Evolutionary conservation across 2,113 vertebrate genomes (phyloP).

Genomic region (Odontophorus gujanensis): DNA sequence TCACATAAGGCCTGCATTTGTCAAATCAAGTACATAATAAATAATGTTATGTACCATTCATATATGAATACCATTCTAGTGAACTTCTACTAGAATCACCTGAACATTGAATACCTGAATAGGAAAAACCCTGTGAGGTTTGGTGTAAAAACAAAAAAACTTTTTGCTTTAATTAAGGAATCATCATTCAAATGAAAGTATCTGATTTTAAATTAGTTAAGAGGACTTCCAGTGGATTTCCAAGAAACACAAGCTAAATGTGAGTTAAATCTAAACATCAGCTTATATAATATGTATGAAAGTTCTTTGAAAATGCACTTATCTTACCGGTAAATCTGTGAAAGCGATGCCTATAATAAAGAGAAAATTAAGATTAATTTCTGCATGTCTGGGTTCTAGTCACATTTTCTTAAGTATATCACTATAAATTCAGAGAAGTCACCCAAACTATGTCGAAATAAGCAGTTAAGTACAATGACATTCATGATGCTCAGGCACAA

Average conservation of each 20-base stretch:
- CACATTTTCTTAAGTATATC: neutral
- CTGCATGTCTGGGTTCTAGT: neutral
- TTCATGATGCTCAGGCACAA: neutral
- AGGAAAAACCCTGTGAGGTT: neutral
- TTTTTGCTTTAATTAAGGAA: neutral
- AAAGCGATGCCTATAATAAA: conserved; percentile 83
- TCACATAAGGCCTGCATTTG: neutral
- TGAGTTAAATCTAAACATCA: neutral
- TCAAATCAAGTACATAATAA: neutral
- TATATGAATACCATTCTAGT: neutral
- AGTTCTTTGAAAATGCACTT: conserved; percentile 43
- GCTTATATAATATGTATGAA: neutral
- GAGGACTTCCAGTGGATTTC: neutral
- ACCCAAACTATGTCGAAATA: neutral
- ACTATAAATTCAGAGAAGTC: neutral
- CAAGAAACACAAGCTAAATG: neutral
- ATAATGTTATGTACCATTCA: neutral
- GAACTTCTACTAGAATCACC: neutral
- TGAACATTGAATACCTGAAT: neutral
- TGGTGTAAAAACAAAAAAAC: neutral
- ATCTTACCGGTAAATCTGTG: conserved; percentile 86
- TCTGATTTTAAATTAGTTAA: neutral
- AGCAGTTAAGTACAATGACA: neutral
- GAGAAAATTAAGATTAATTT: conserved; percentile 65
- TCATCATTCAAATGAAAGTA: neutral